A percentile compares a stretch with the other conserved stretches of the same genome.
These are phyloP conservation scores for Pantherophis guttatus DNA, from an alignment of 2,113 vertebrate species.

Conservation along the genomic window DNA sequence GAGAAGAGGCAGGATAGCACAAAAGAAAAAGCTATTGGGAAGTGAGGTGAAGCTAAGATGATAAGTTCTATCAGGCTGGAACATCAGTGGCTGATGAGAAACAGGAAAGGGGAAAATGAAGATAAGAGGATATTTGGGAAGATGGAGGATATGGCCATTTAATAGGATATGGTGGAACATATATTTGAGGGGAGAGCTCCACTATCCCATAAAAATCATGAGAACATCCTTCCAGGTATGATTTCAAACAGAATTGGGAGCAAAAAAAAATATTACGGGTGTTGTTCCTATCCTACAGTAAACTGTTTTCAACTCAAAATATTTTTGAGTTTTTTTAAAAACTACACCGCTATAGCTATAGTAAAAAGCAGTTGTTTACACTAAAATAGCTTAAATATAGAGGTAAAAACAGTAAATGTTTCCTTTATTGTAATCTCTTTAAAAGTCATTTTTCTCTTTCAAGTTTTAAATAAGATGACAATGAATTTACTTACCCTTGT, in stretches of 20 bases:
- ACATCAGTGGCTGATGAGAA: background rate
- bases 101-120: background rate
- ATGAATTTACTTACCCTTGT: slow-evolving; percentile 77
- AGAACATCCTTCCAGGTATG: background rate
- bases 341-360: background rate
- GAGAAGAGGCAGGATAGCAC: background rate
- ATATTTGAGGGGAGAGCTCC: background rate
- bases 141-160: background rate
- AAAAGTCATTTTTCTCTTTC: background rate
- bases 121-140: background rate
- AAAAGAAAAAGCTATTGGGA: background rate
- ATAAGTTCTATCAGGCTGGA: background rate
- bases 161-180: background rate
- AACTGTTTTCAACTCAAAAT: background rate
- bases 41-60: background rate
- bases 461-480: background rate
- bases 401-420: background rate
- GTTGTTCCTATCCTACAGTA: no score
- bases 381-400: background rate
- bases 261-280: background rate
- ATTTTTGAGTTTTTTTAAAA: background rate
- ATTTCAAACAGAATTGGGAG: background rate
- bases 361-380: background rate
- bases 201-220: background rate
- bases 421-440: background rate